Percentiles rank a stretch among this genome's conserved stretches.
phyloP scores from a whole-genome alignment of 2,797 vertebrate species.

The Amphiprion clarkii region DNA sequence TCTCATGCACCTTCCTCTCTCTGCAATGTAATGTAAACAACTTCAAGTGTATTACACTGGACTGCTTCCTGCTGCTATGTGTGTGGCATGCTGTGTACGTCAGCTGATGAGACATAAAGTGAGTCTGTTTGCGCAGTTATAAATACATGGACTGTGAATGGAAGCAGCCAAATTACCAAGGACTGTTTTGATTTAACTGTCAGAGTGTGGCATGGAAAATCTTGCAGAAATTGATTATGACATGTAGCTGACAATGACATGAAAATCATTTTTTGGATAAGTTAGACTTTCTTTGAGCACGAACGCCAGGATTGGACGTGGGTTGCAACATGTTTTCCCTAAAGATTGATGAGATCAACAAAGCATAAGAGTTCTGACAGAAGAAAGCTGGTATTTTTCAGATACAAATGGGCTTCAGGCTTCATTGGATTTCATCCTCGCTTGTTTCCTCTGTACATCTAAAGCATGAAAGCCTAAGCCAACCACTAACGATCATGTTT shows the following conservation, averaged over 20 bases:
- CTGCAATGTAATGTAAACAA: conserved; percentile 78
- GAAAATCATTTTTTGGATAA: conserved; percentile 69
- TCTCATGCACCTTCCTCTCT: conserved; percentile 70
- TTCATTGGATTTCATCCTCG: conserved; percentile 44
- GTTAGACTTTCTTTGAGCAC: conserved; percentile 47
- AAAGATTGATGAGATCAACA: conserved; percentile 61
- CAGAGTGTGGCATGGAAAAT: conserved; percentile 65
- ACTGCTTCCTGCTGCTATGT: conserved; percentile 79
- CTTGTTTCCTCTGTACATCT: conserved; percentile 54
- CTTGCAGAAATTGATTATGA: conserved; percentile 66
- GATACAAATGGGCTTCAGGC: conserved; percentile 46
- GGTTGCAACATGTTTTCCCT: conserved; percentile 55
- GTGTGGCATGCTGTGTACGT: conserved; percentile 80
- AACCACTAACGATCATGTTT: conserved; percentile 20
- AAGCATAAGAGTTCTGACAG: conserved; percentile 39
- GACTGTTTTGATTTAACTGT: conserved; percentile 78
- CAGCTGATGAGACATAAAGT: conserved; percentile 81
- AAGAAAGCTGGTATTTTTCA: conserved; percentile 51
- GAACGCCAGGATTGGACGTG: conserved; percentile 31
- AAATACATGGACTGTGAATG: conserved; percentile 75
- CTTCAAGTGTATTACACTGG: conserved; percentile 77
- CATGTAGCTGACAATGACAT: conserved; percentile 67
- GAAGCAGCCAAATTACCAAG: conserved; percentile 74
- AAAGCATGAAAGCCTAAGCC: conserved; percentile 36
- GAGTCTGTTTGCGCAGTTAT: conserved; percentile 76